Conservation (phyloP, 1,140 invertebrate species). For the Diuraphis noxia region DNA sequence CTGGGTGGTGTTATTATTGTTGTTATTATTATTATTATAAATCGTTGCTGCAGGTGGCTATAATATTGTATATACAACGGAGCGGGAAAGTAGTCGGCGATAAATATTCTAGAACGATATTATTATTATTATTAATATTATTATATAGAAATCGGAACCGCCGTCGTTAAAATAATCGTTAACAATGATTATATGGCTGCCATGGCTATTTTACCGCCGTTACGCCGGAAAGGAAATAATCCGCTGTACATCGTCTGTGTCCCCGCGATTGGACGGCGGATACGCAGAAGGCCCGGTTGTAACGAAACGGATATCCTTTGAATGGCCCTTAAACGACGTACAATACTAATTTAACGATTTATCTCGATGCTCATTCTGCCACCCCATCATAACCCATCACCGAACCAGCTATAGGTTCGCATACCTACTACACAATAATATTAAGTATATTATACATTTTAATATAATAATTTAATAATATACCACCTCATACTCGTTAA, state of each 20-base stretch:
- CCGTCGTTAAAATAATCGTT: slow-evolving; percentile 20
- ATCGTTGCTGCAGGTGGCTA: neutral
- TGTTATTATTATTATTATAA: neutral
- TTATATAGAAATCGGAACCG: slow-evolving; percentile 4
- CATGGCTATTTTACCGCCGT: neutral
- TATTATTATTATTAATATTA: neutral
- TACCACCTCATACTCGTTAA: neutral
- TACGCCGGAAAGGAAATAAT: slow-evolving; percentile 38
- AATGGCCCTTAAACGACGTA: slow-evolving; percentile 14
- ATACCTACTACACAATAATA: neutral
- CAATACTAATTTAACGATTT: slow-evolving; percentile 35
- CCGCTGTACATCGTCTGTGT: slow-evolving; percentile 5
- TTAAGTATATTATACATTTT: neutral
- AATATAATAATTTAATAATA: too few relatives aligned
- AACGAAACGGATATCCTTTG: slow-evolving; percentile 37
- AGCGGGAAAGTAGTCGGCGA: neutral
- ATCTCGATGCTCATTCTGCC: neutral
- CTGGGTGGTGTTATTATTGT: neutral
- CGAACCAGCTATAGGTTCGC: neutral
- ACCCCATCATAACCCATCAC: neutral
- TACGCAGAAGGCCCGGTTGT: slow-evolving; percentile 5
- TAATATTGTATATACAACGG: neutral
- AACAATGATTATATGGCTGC: neutral
- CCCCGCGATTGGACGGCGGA: neutral
- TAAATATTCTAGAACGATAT: neutral